Evolutionary conservation across 2,113 vertebrate species (phyloP), one percentile per base, ranked within the genome.

Genomic region (Pholis gunnellus): DNA sequence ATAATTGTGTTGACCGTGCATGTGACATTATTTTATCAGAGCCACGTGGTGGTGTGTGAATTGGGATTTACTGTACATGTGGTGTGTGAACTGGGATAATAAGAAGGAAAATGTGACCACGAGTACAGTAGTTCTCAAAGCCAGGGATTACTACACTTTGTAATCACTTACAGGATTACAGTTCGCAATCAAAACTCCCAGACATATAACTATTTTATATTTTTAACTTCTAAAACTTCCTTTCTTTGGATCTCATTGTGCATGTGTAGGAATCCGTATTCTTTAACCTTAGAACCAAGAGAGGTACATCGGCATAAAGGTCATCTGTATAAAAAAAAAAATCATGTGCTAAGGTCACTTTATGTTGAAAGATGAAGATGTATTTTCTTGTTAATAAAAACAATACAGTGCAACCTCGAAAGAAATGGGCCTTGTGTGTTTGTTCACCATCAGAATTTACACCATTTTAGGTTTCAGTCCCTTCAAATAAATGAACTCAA

Each of bases 351-450:
- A 48, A 38, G 46, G 50, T 86, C 81, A 87, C 83, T 90, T 91
- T 91, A 81, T 18, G 36, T 82, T 87, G 61, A 78, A 67, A 89
- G 57, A 84, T 87, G 78, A 89, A 91, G 68, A 91, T 92, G 89
- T 92, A 89, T 93, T 93, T 93, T 93, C 83, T 69, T 93, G 93
- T 91, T 86, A 93, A 92, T 94, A 89, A 94, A 94, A 89, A 85
- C 1, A 64, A 86, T 75, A 79, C 48, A 78, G 66, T 84, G 75
- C 75, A 81, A 85, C 88, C 66, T 82, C 36, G 2, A 70, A 72
- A 29, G 29, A n/a, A 74, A 36, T 1, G 25, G 11, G n/a, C 65
- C 17, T 2, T n/a, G 8, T 71, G 9, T 1, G 3, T 78, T 48
- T 59, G 7, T 82, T 42, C 48, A 9, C 9, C 8, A 9, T 27